These are phyloP conservation scores for Leiothrix lutea DNA, from an alignment of 2,113 vertebrate species.

Conservation along the genomic window DNA sequence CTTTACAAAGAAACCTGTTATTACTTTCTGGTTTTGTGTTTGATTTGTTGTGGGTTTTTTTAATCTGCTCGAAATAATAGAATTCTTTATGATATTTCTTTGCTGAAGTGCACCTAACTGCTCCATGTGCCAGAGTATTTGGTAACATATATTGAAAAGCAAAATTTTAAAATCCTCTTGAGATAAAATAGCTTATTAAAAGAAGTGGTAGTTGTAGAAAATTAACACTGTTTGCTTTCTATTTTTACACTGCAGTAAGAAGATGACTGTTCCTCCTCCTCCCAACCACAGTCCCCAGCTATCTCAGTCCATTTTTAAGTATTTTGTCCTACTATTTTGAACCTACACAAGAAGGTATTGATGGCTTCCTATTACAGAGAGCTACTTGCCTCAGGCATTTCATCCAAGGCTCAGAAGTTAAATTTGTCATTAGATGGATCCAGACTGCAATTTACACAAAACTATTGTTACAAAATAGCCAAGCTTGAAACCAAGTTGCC, in stretches of 20 bases:
- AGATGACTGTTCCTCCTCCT: not conserved
- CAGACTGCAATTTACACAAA: not conserved
- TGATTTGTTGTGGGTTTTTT: not conserved
- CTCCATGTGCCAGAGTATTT: not conserved
- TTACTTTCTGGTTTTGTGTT: not conserved
- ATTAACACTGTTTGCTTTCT: not conserved
- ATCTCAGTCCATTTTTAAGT: not conserved
- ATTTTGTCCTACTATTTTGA: not conserved
- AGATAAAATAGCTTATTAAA: not conserved
- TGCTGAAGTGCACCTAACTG: not conserved
- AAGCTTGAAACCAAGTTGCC: not conserved
- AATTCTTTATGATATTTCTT: not conserved
- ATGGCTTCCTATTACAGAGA: not conserved
- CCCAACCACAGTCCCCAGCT: accelerated
- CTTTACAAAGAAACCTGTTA: not conserved
- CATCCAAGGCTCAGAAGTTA: accelerated
- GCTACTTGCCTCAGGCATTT: not conserved
- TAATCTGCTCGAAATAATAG: not conserved
- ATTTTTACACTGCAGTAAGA: not conserved
- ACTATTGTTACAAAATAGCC: not conserved
- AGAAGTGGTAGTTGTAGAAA: not conserved
- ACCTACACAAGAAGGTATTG: not conserved
- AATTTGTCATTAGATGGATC: not conserved
- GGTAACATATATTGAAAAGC: not conserved
- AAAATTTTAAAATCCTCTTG: not conserved